These are phyloP conservation scores for Ornithorhynchus anatinus DNA, from an alignment of 2,113 vertebrate species.

Conservation along the genomic window DNA sequence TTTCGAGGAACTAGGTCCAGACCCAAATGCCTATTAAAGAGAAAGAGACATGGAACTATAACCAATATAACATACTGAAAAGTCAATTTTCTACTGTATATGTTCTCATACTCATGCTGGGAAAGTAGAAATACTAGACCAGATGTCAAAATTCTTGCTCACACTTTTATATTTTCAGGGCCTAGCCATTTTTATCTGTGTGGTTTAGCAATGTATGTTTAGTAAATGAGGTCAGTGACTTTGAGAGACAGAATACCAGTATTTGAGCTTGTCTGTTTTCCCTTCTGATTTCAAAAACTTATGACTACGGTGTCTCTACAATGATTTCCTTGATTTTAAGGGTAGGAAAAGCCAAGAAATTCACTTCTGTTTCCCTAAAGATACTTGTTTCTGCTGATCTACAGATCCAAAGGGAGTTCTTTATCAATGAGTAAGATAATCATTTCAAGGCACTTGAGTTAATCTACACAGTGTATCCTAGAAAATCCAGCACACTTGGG, in stretches of 20 bases:
- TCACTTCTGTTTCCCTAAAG: constrained; percentile 4
- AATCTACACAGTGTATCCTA: too few relatives aligned
- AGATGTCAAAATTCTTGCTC: not conserved
- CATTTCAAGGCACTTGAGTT: too few relatives aligned
- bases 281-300: not conserved
- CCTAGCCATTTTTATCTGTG: not conserved
- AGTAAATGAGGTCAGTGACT: not conserved
- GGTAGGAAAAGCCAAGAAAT: not conserved
- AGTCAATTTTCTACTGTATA: not conserved
- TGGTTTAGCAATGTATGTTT: not conserved
- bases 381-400: constrained; percentile 15
- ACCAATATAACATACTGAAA: not conserved
- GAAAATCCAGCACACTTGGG: too few relatives aligned
- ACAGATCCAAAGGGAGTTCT: too few relatives aligned
- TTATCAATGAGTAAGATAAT: too few relatives aligned
- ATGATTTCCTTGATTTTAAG: not conserved
- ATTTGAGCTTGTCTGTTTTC: not conserved
- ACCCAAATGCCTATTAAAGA: constrained; percentile 86
- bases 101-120: not conserved
- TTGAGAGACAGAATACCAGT: constrained; percentile 1
- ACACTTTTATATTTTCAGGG: not conserved
- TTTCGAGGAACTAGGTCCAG: constrained; percentile 95
- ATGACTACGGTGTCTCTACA: not conserved
- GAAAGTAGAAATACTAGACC: not conserved
- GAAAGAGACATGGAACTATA: constrained; percentile 5